phyloP scores from a whole-genome alignment of 2,888 invertebrate genomes.

The Himalopsyche tibetana region DNA sequence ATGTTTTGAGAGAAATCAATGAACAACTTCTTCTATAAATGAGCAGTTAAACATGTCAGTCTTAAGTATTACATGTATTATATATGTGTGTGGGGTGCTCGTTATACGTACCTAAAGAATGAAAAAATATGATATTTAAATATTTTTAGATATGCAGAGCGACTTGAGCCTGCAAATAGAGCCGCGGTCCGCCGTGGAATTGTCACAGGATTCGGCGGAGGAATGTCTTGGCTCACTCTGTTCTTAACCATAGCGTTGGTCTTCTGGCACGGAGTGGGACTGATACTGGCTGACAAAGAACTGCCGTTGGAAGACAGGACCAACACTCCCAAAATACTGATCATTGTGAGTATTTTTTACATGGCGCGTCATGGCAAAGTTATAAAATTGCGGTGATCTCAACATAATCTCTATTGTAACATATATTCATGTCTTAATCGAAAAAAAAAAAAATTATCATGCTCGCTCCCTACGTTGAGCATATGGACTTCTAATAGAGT shows the following conservation, averaged over 20 bases:
- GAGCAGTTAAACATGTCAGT: background rate
- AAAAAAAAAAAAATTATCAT: too few relatives aligned
- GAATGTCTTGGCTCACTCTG: slow-evolving; percentile 85
- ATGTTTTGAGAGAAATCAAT: too few relatives aligned
- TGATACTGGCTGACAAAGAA: slow-evolving; percentile 81
- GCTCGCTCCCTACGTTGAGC: too few relatives aligned
- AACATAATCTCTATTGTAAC: too few relatives aligned
- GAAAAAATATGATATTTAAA: too few relatives aligned
- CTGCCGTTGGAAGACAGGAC: slow-evolving; percentile 77
- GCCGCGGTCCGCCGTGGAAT: slow-evolving; percentile 82
- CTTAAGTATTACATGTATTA: background rate
- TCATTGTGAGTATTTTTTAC: slow-evolving; percentile 77
- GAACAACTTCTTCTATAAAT: too few relatives aligned
- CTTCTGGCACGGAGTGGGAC: slow-evolving; percentile 85
- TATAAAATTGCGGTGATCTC: too few relatives aligned
- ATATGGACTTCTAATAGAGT: too few relatives aligned
- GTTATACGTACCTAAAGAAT: background rate
- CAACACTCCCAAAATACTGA: slow-evolving; percentile 82
- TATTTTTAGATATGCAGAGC: slow-evolving; percentile 73
- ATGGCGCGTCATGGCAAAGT: rapidly evolving
- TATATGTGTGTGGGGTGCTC: background rate
- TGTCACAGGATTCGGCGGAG: slow-evolving; percentile 83
- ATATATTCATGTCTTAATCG: too few relatives aligned
- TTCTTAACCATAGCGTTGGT: slow-evolving; percentile 85
- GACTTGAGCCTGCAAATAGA: slow-evolving; percentile 79